Percentiles rank a stretch among this genome's conserved stretches.
These are phyloP conservation scores for Mungos mungo DNA, from an alignment of 2,113 vertebrate genomes.

Conservation along the genomic window DNA sequence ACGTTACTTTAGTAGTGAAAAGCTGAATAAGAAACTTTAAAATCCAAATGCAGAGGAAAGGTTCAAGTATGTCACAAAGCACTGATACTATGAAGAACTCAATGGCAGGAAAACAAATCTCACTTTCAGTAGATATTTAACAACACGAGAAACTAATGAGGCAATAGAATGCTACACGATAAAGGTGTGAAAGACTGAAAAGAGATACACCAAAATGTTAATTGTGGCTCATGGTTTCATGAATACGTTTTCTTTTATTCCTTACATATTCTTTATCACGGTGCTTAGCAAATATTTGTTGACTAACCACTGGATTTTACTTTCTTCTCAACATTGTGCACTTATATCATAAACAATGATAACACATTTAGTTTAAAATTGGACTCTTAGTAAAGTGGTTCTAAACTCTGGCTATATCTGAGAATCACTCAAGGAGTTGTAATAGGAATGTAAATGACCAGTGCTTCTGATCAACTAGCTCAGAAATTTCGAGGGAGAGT, in stretches of 20 bases:
- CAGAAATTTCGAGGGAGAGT: background rate
- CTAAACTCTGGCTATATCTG: background rate
- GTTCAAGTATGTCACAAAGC: background rate
- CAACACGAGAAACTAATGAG: no score
- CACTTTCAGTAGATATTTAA: background rate
- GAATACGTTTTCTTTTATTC: background rate
- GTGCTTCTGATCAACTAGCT: background rate
- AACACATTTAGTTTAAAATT: background rate
- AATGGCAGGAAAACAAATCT: background rate
- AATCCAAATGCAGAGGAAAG: background rate
- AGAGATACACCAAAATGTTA: background rate
- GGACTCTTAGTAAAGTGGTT: background rate
- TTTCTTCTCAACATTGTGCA: background rate
- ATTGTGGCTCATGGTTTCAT: background rate
- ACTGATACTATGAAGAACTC: background rate
- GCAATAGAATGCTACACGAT: background rate
- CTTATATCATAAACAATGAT: background rate
- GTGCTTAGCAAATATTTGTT: background rate
- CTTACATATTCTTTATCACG: background rate
- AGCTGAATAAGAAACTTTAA: background rate
- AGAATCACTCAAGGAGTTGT: background rate
- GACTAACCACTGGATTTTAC: background rate
- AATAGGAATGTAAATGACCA: background rate
- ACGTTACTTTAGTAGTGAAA: background rate
- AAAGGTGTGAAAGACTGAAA: background rate